phyloP scores from a whole-genome alignment of 2,113 vertebrate genomes.

The Opisthocomus hoazin region DNA sequence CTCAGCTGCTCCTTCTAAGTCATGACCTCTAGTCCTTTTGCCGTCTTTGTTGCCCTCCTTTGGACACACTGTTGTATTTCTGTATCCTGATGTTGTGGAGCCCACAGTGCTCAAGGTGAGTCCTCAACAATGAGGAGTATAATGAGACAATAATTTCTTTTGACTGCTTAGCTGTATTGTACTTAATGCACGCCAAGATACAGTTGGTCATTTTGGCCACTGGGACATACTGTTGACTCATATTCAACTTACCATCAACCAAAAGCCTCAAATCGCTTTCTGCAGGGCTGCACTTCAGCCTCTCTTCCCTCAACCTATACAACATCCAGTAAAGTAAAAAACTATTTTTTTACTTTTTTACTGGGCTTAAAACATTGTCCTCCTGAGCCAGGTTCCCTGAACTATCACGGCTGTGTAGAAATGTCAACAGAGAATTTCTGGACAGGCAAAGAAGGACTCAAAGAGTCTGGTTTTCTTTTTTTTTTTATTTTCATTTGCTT shows the following conservation, averaged over 20 bases:
- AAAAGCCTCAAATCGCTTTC: background rate
- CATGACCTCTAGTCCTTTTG: background rate
- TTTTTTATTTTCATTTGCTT: background rate
- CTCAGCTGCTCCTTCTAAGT: background rate
- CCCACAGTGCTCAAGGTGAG: background rate
- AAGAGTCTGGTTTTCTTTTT: background rate
- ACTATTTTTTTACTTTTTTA: background rate
- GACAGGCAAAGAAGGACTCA: background rate
- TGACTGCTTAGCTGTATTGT: background rate
- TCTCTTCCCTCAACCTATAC: rapidly evolving
- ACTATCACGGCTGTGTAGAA: background rate
- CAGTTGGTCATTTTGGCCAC: background rate
- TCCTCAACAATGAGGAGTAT: background rate
- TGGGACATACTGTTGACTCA: background rate
- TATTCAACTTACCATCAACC: background rate
- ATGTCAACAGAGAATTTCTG: background rate
- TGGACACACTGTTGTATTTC: background rate
- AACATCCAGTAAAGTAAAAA: background rate
- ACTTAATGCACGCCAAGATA: background rate
- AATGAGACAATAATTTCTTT: background rate
- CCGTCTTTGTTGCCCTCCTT: background rate
- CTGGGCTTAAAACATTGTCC: background rate
- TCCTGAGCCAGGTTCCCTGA: background rate
- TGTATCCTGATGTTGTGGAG: background rate
- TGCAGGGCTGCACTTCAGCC: background rate